Base-by-base conservation (phyloP, 2,888 invertebrate genomes). In the Holacanthella duospinosa region DNA sequence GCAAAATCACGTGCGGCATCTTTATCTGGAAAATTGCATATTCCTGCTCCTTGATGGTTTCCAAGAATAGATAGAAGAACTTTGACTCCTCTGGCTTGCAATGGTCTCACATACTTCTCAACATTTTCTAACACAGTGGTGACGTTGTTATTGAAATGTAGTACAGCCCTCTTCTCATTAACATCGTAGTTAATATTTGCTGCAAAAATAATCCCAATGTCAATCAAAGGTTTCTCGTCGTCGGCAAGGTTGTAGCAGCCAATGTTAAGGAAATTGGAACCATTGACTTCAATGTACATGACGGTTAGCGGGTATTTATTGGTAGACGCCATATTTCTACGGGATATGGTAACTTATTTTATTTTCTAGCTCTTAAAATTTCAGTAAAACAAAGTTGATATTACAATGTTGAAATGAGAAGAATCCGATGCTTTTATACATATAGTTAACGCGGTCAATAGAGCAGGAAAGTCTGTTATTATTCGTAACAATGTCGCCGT, bases 151-250 rank as follows among this genome's bases (percentile, higher is more conserved):
- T 64, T 64, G 55, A 43, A 55, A 29, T 43, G 4, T 28, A 64
- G 29, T 27, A 59, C 25, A 1, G 64, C 64, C 29, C 55, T 1
- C 59, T 36, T 55, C 2, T 44, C 16, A 1, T 2, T 19, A n/a
- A 43, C 36, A 29, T 64, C 59, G 54, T 59, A 64, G 29, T 64
- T 64, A 55, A 64, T 64, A 29, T 64, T 64, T 1, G 64, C 53
- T 1, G 64, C 64, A 26, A 64, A 64, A 16, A 64, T 61, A n/a
- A 64, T 64, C 6, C 29, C 64, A 54, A 64, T 64, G 55, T 64
- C 64, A 25, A 64, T 59, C 1, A 64, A 27, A 1, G 61, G 58
- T 53, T 61, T 29, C 2, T 48, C 59, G 6, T 6, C 29, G 2
- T 43, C 24, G 3, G 53, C 25, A 1, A 61, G 43, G n/a, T 21